phyloP scores from a whole-genome alignment of 2,888 invertebrate species.

The Hydriomena furcata region DNA sequence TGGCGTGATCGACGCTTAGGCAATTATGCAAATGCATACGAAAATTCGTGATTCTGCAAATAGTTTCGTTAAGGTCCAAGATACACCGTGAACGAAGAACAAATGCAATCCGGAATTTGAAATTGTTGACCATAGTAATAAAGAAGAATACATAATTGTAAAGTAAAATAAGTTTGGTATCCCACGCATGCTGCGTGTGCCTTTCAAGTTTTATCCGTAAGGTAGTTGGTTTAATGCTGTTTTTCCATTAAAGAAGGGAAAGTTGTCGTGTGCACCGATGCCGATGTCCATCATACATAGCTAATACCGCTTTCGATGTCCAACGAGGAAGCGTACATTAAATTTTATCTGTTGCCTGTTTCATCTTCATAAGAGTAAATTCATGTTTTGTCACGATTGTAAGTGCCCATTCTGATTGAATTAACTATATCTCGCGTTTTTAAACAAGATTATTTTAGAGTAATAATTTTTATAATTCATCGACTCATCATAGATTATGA shows the following conservation, averaged over 20 bases:
- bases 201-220: constrained; percentile 65
- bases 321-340: constrained; percentile 66
- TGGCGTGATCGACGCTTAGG: constrained; percentile 44
- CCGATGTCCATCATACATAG: constrained; percentile 71
- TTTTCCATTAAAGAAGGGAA: constrained; percentile 78
- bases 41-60: constrained; percentile 41
- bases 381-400: not conserved
- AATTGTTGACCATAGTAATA: constrained; percentile 7
- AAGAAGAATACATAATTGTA: constrained; percentile 32
- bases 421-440: too few species aligned
- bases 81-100: constrained; percentile 6
- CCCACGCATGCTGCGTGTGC: constrained; percentile 48
- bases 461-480: too few species aligned
- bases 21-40: constrained; percentile 49
- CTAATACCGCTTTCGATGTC: constrained; percentile 75
- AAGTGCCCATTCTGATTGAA: not conserved
- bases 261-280: constrained; percentile 66
- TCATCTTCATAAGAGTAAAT: constrained; percentile 1
- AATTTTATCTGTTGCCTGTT: constrained; percentile 38
- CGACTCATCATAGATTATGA: too few species aligned
- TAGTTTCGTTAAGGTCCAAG: constrained; percentile 21
- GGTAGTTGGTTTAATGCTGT: constrained; percentile 63
- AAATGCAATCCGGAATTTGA: not conserved
- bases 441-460: too few species aligned
- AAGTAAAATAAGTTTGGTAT: constrained; percentile 36